Percentiles rank a stretch among this genome's conserved stretches.
These are phyloP conservation scores for Dicranocentrus wangi DNA, from an alignment of 2,888 invertebrate genomes.

Conservation along the genomic window DNA sequence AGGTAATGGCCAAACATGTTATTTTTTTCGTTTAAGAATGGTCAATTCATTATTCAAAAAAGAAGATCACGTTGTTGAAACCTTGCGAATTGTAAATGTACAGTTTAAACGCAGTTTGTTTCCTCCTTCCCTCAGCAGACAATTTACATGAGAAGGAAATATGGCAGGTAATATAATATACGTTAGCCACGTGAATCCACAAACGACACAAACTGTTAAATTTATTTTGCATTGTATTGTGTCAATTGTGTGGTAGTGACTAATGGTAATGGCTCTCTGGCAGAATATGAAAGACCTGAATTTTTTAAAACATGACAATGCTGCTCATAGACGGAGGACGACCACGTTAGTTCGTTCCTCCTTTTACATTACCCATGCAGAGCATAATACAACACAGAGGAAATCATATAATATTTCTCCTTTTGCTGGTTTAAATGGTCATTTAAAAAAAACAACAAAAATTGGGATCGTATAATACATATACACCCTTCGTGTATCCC, in stretches of 20 bases:
- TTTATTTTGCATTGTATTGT: constrained; percentile 39
- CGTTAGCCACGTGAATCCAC: constrained; percentile 30
- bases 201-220: constrained; percentile 5
- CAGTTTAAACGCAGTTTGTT: too few relatives aligned
- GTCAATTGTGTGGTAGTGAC: constrained; percentile 16
- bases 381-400: too few relatives aligned
- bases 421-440: too few relatives aligned
- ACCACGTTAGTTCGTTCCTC: too few relatives aligned
- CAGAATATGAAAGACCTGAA: background rate
- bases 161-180: background rate
- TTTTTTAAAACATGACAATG: background rate
- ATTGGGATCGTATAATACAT: too few relatives aligned
- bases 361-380: too few relatives aligned
- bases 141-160: constrained; percentile 1
- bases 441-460: too few relatives aligned
- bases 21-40: too few relatives aligned
- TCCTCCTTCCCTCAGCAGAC: background rate
- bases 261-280: constrained; percentile 20
- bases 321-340: too few relatives aligned
- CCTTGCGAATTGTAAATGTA: too few relatives aligned
- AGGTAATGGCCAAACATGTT: background rate
- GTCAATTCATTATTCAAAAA: constrained; percentile 5
- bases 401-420: too few relatives aligned
- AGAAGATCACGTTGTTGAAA: background rate
- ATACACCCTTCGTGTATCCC: too few relatives aligned